Conservation (phyloP, 2,888 invertebrate species). For the Drosophila antonietae region DNA sequence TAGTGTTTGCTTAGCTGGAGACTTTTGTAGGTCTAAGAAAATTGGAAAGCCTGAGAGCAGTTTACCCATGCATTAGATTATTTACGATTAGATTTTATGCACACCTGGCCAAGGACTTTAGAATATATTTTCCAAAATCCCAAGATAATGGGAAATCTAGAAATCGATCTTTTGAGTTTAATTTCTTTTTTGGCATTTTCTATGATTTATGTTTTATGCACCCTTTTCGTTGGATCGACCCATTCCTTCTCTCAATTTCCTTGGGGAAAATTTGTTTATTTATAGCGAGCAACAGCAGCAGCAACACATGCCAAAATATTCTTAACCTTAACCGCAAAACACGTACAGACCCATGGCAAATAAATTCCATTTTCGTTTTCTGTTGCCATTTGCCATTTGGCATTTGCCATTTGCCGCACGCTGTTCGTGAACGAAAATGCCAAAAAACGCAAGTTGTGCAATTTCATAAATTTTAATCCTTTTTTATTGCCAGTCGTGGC, state of each 20-base stretch:
- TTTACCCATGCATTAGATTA: neutral
- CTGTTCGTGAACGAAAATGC: slow-evolving; percentile 48
- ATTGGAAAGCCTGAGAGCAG: slow-evolving; percentile 16
- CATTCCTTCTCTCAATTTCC: slow-evolving; percentile 5
- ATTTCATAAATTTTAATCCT: slow-evolving; percentile 80
- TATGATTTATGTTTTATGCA: slow-evolving; percentile 56
- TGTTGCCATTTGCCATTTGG: slow-evolving; percentile 34
- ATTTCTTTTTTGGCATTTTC: slow-evolving; percentile 33
- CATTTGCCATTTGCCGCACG: slow-evolving; percentile 21
- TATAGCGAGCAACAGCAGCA: slow-evolving; percentile 50
- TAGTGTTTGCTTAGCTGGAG: slow-evolving; percentile 28
- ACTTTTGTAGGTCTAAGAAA: slow-evolving; percentile 5
- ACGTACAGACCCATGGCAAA: slow-evolving; percentile 40
- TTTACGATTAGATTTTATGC: neutral
- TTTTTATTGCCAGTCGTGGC: slow-evolving; percentile 69
- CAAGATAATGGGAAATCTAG: slow-evolving; percentile 19
- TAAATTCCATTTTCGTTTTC: slow-evolving; percentile 57
- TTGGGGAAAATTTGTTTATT: slow-evolving; percentile 51
- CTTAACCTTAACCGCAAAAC: slow-evolving; percentile 57
- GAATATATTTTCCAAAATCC: neutral
- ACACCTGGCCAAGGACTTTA: neutral
- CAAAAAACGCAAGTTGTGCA: slow-evolving; percentile 67
- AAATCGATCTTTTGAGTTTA: slow-evolving; percentile 2
- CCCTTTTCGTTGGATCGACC: slow-evolving; percentile 12
- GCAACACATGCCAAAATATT: slow-evolving; percentile 31